Percentiles rank a stretch among this genome's conserved stretches.
Conservation (phyloP, 2,113 vertebrate species). For the Fulica atra region DNA sequence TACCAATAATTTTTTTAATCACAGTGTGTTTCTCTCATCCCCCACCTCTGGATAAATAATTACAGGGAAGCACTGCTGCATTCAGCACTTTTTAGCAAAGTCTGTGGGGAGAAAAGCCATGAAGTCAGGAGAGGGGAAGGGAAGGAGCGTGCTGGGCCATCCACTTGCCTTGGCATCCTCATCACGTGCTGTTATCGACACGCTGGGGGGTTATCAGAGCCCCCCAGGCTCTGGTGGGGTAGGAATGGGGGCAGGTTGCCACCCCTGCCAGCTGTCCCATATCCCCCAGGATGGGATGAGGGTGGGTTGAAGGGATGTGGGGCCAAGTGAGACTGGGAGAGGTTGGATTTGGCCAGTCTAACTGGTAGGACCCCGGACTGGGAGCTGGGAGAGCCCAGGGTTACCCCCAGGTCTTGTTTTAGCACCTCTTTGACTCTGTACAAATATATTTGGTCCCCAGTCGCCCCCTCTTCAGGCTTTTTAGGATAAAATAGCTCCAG, state of each 20-base stretch:
- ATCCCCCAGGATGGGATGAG: background rate
- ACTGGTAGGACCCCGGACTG: background rate
- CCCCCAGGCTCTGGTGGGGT: fast-evolving
- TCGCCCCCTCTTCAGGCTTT: background rate
- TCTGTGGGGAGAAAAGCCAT: background rate
- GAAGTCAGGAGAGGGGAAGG: background rate
- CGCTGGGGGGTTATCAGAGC: background rate
- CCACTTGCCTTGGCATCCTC: background rate
- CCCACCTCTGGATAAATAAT: slow-evolving; percentile 32
- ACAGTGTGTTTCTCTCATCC: background rate
- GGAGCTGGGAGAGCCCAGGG: background rate
- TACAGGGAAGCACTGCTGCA: background rate
- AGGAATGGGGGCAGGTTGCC: background rate
- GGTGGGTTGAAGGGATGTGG: background rate
- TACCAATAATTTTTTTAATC: slow-evolving; percentile 67
- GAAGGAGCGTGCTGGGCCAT: background rate
- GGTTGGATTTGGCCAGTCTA: background rate
- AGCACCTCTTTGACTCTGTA: background rate
- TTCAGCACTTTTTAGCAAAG: slow-evolving; percentile 44
- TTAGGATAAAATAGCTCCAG: background rate
- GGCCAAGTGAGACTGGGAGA: too few relatives aligned
- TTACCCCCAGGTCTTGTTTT: background rate
- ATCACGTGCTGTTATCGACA: fast-evolving
- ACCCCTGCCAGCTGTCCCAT: fast-evolving
- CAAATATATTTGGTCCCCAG: fast-evolving